Evolutionary conservation across 2,888 invertebrate species (phyloP).

Genomic region (Chaitophorus viminalis): DNA sequence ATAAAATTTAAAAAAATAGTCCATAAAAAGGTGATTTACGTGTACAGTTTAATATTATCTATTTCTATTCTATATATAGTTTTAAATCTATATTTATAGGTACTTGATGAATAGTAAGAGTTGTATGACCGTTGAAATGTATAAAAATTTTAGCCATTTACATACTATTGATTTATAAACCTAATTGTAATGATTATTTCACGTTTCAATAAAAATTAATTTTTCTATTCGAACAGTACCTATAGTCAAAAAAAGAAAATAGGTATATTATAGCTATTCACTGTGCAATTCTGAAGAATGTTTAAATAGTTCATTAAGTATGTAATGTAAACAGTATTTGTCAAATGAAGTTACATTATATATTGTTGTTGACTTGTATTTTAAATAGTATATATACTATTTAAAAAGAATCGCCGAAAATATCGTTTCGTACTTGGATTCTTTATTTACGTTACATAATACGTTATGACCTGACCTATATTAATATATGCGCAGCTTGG

Average conservation of each 20-base stretch:
- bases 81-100: too few species aligned
- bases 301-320: constrained; percentile 36
- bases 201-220: not conserved
- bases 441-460: constrained; percentile 19
- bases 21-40: too few species aligned
- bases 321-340: not conserved
- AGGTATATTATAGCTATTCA: too few species aligned
- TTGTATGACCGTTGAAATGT: too few species aligned
- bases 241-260: not conserved
- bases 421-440: not conserved
- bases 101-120: too few species aligned
- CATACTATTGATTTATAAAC: not conserved
- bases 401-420: constrained; percentile 3
- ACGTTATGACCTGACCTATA: constrained; percentile 24
- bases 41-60: too few species aligned
- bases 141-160: too few species aligned
- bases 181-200: not conserved
- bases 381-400: not conserved
- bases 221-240: not conserved
- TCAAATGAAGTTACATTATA: not conserved
- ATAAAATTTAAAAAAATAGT: too few species aligned
- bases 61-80: too few species aligned
- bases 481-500: not conserved
- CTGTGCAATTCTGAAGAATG: not conserved
- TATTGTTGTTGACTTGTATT: not conserved